These are phyloP conservation scores for Dipus sagitta DNA, from an alignment of 2,797 vertebrate species.

Conservation along the genomic window DNA sequence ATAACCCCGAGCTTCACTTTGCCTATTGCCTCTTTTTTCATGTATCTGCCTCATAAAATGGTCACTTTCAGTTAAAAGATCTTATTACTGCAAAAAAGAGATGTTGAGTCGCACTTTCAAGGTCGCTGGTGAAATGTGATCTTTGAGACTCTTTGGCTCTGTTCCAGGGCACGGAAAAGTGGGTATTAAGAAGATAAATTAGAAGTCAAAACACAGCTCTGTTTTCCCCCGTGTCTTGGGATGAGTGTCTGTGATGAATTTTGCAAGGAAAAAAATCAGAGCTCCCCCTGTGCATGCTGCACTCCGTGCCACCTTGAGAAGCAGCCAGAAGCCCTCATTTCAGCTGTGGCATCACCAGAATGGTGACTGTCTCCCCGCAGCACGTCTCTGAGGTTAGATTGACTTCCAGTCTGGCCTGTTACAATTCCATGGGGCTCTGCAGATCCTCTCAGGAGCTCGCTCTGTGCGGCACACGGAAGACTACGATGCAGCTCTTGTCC, in stretches of 20 bases:
- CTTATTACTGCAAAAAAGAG: constrained; percentile 85
- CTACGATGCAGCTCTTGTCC: background rate
- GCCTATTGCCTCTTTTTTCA: constrained; percentile 70
- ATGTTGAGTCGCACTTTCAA: constrained; percentile 85
- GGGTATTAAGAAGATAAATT: constrained; percentile 83
- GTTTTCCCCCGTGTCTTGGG: constrained; percentile 76
- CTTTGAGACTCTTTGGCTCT: constrained; percentile 85
- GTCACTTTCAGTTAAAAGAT: constrained; percentile 83
- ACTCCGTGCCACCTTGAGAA: constrained; percentile 65
- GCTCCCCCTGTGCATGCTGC: background rate
- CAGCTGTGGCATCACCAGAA: constrained; percentile 31
- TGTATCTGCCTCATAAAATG: constrained; percentile 75
- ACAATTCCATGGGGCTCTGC: background rate
- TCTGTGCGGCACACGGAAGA: background rate
- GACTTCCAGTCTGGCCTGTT: constrained; percentile 37
- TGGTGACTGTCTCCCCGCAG: constrained; percentile 41
- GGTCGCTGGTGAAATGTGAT: constrained; percentile 88
- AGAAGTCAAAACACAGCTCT: constrained; percentile 82
- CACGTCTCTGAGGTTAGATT: constrained; percentile 34
- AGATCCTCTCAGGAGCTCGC: background rate
- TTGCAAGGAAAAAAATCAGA: constrained; percentile 59
- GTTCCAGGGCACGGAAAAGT: constrained; percentile 63
- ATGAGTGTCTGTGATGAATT: constrained; percentile 78
- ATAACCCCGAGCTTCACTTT: constrained; percentile 63
- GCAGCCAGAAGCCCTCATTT: constrained; percentile 2